Evolutionary conservation across 2,888 invertebrate species (phyloP), one percentile per base, ranked within the genome.

Genomic region (Abrostola triplasia): DNA sequence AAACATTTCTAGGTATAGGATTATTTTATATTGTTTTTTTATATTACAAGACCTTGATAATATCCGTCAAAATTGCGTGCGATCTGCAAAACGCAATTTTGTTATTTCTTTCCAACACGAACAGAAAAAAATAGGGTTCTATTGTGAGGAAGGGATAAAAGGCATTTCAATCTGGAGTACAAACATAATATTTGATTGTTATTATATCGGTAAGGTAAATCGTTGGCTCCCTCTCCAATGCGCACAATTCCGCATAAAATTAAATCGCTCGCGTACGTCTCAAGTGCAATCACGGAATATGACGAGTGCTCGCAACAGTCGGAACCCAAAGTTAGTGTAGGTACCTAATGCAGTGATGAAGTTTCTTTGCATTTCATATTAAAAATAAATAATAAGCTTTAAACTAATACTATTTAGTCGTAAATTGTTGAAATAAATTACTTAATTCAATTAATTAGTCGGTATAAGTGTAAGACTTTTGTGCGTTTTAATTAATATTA

Each of bases 101-200:
- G 24, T 24, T 24, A 1, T 24, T 24, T 9, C 13, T 24, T 47
- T 47, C 44, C 24, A 47, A 47, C 9, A 24, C 9, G 1, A 9
- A 9, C 13, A 47, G 13, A 9, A 24, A n/a, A n/a, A 40, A 56
- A 36, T 12, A 13, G 24, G 38, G 7, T n/a, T 6, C 36, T 36
- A 12, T 13, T 51, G 42, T 41, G 35, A 13, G 13, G n/a, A 8
- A 6, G 54, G 9, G 48, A 24, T 35, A 36, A 24, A 12, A 47
- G 44, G 44, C 53, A 44, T 6, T 59, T 13, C 42, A 60, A 64
- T 51, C 42, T 37, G 47, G 35, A 58, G 55, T 55, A 55, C 59
- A 58, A 75, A 70, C 54, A 65, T 65, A 54, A 79, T 64, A 68
- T 68, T 68, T 61, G 48, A 70, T 70, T 64, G 62, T 61, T 55